These are phyloP conservation scores for Aphidius ervi DNA, from an alignment of 1,140 invertebrate genomes.

Conservation along the genomic window DNA sequence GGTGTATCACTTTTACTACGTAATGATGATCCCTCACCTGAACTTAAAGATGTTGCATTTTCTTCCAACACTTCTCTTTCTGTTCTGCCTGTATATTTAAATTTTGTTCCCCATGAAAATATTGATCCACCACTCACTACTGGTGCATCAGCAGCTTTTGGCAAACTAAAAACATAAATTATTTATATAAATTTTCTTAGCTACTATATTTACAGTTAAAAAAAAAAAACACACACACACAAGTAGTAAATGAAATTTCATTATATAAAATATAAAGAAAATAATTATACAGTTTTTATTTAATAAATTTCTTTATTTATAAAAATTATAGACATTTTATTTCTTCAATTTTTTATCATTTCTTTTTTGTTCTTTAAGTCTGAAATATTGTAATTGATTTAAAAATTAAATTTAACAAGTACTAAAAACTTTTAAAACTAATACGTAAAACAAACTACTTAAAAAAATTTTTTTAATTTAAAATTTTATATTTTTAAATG, in stretches of 20 bases:
- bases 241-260: too few species aligned
- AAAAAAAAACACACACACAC: too few species aligned
- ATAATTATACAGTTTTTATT: neutral
- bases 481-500: too few species aligned
- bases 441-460: too few species aligned
- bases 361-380: neutral
- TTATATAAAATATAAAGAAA: too few species aligned
- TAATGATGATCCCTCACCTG: slow-evolving; percentile 32
- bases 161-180: slow-evolving; percentile 64
- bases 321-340: neutral
- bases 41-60: slow-evolving; percentile 36
- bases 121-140: slow-evolving; percentile 89
- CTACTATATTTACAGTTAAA: slow-evolving; percentile 8
- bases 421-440: too few species aligned
- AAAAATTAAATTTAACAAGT: too few species aligned
- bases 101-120: slow-evolving; percentile 91
- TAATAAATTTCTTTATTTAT: neutral
- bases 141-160: slow-evolving; percentile 80
- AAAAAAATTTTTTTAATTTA: too few species aligned
- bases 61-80: slow-evolving; percentile 83
- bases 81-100: slow-evolving; percentile 84
- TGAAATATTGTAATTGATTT: too few species aligned
- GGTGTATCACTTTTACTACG: slow-evolving; percentile 57
- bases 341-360: neutral
- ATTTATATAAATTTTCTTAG: too few species aligned